Evolutionary conservation across 1,140 invertebrate genomes (phyloP).

Genomic region (Neotoxoptera formosana): DNA sequence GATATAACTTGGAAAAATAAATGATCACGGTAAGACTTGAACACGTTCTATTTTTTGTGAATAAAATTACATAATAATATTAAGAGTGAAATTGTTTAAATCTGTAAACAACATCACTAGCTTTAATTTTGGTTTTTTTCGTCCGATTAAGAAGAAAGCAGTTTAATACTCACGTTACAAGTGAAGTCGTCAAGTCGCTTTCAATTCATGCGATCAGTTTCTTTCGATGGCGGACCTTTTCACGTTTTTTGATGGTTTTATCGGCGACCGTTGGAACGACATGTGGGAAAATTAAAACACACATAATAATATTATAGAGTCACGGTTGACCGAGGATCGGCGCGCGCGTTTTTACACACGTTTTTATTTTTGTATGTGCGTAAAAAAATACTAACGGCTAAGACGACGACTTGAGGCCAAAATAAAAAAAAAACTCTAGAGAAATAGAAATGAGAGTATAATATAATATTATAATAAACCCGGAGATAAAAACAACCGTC

Average conservation of each 20-base stretch:
- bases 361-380: conserved; percentile 39
- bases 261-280: background rate
- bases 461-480: conserved; percentile 5
- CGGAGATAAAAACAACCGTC: conserved; percentile 24
- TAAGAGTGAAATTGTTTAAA: background rate
- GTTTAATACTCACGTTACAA: background rate
- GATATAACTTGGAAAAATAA: background rate
- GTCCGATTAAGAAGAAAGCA: background rate
- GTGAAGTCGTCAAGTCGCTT: background rate
- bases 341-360: conserved; percentile 31
- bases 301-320: background rate
- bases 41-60: background rate
- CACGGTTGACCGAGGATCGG: conserved; percentile 18
- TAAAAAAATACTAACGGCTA: conserved; percentile 11
- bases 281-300: conserved; percentile 47
- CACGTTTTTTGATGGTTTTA: conserved; percentile 24
- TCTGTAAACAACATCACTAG: background rate
- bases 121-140: background rate
- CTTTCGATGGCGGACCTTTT: background rate
- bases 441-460: background rate
- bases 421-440: background rate
- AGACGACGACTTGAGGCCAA: conserved; percentile 15
- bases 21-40: background rate
- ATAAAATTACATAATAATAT: background rate
- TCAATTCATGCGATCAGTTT: background rate